Evolutionary conservation across 1,140 invertebrate species (phyloP).

Genomic region (Metaphire vulgaris): DNA sequence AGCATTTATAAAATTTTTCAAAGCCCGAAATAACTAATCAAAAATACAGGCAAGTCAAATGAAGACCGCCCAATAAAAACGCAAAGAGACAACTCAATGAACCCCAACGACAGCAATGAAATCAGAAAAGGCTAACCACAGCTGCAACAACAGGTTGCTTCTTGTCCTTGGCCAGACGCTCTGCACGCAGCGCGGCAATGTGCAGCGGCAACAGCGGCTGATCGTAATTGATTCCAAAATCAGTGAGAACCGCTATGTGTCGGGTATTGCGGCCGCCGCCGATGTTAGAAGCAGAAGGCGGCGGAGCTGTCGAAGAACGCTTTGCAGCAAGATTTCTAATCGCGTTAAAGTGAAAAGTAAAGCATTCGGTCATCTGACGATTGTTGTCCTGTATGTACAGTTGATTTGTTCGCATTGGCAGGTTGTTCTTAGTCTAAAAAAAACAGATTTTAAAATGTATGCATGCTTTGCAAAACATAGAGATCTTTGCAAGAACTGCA

Average conservation of each 20-base stretch:
- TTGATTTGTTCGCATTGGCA: slow-evolving; percentile 71
- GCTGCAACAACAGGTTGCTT: no score
- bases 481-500: no score
- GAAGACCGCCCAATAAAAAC: no score
- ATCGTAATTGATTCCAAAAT: slow-evolving; percentile 79
- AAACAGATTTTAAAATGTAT: not conserved
- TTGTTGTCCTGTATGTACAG: slow-evolving; percentile 77
- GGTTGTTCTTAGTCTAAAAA: slow-evolving; percentile 60
- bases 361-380: slow-evolving; percentile 64
- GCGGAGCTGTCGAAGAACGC: slow-evolving; percentile 60
- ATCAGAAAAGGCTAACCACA: no score
- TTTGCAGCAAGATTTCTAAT: slow-evolving; percentile 64
- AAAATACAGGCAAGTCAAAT: no score
- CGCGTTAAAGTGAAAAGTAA: slow-evolving; percentile 68
- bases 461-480: not conserved
- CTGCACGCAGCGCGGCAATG: slow-evolving; percentile 73
- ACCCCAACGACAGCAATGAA: no score
- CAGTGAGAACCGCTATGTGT: slow-evolving; percentile 70
- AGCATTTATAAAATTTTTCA: no score
- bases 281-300: slow-evolving; percentile 59
- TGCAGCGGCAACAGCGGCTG: slow-evolving; percentile 73
- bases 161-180: slow-evolving; percentile 76
- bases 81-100: no score
- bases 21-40: no score
- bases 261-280: slow-evolving; percentile 69